Base-by-base conservation (phyloP, 2,888 invertebrate species). In the Halocaridina rubra region DNA sequence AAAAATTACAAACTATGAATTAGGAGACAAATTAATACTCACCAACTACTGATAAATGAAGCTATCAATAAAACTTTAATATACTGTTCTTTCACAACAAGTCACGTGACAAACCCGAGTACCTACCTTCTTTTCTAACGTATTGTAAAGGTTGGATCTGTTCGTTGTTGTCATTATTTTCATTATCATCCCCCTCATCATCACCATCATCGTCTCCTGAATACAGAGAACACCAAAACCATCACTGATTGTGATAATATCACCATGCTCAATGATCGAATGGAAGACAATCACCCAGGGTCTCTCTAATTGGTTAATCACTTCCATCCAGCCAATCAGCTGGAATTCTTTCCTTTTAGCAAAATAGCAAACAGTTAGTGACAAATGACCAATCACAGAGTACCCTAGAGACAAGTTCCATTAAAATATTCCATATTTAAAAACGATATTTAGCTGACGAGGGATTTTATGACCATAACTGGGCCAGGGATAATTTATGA, bases 71-170 rank as follows among this genome's bases (percentile, higher is more conserved):
- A 59, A 22, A 22, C n/a, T 10, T 10, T 59, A 13, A 7, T 13
- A 19, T 19, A 59, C 59, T 59, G n/a, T 5, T 59, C 59, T 59
- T 59, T 7, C 16, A 13, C 59, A 5, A 59, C 1, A 5, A 59
- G 59, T n/a, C 5, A 59, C n/a, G 59, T 13, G 2, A 59, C 59
- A 19, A 4, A 32, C 69, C 22, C 10, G 2, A 79, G 29, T 3
- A 59, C 67, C 4, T 72, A 86, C 86, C 86, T 82, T 81, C 81
- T 53, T 74, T 78, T 32, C 79, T 81, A 27, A 86, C 74, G 69
- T 61, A 82, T 22, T 71, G 86, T 16, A 86, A 22, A 3, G 27
- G 16, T 19, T 27, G 19, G 57, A 72, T 16, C 4, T 16, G 67
- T 4, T 61, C 29, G 27, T 74, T 53, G 19, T 57, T 53, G 7